A percentile compares a stretch with the other conserved stretches of the same genome.
Evolutionary conservation across 64 coral and sea anemone species (phyloP).

Genomic region (Dendrophyllia cribrosa): DNA sequence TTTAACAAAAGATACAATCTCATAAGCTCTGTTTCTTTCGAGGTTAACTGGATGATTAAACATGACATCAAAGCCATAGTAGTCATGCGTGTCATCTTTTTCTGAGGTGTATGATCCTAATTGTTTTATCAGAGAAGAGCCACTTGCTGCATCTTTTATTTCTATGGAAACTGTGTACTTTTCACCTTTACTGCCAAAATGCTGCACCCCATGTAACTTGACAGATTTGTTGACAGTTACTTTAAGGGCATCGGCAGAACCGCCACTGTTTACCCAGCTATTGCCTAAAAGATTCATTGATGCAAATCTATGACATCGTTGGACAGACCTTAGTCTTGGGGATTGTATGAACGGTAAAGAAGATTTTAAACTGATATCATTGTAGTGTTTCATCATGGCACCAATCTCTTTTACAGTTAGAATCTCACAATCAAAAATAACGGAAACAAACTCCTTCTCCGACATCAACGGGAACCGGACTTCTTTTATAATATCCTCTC

Average conservation of each 20-base stretch:
- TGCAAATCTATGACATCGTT: too few relatives aligned
- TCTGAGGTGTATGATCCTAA: not conserved
- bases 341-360: too few relatives aligned
- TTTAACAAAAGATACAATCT: not conserved
- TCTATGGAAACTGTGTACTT: not conserved
- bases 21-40: not conserved
- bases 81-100: not conserved
- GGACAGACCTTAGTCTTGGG: too few relatives aligned
- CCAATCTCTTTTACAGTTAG: too few relatives aligned
- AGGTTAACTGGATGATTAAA: not conserved
- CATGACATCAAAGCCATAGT: slow-evolving; percentile 1
- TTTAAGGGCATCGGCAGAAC: not conserved
- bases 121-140: not conserved
- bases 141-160: not conserved
- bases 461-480: too few relatives aligned
- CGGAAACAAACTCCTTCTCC: too few relatives aligned
- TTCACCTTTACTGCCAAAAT: not conserved
- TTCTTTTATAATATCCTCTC: too few relatives aligned
- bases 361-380: too few relatives aligned
- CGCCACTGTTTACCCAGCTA: too few relatives aligned
- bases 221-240: not conserved
- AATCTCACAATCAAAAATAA: too few relatives aligned
- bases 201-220: not conserved
- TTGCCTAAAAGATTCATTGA: too few relatives aligned
- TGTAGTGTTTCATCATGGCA: too few relatives aligned